Conservation (phyloP, 92 coral and sea anemone species). For the Chrysogorgia sp. region DNA sequence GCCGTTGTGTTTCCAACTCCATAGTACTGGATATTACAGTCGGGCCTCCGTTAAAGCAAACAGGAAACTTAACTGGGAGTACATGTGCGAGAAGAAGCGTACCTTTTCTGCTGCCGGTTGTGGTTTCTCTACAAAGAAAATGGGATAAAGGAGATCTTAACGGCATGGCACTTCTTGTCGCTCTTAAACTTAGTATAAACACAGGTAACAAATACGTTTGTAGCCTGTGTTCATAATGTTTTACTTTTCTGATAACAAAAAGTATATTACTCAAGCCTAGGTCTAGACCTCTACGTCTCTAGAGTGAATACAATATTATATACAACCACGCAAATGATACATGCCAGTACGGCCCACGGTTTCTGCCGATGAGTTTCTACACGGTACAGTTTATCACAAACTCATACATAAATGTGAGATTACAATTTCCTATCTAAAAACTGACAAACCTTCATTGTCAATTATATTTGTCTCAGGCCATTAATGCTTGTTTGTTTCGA, state of each 20-base stretch:
- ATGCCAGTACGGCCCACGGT: too few relatives aligned
- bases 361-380: neutral
- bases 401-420: neutral
- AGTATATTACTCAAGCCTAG: too few relatives aligned
- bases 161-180: neutral
- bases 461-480: neutral
- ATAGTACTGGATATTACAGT: neutral
- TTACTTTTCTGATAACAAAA: too few relatives aligned
- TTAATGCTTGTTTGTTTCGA: conserved; percentile 29
- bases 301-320: neutral
- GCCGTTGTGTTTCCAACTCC: neutral
- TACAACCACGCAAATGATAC: conserved; percentile 32
- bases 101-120: conserved; percentile 31
- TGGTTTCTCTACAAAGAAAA: conserved; percentile 26
- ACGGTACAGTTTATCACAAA: neutral
- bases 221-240: too few relatives aligned
- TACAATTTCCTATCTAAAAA: neutral
- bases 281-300: too few relatives aligned
- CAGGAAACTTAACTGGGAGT: neutral
- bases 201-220: too few relatives aligned
- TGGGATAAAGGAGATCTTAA: neutral
- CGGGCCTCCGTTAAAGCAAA: neutral
- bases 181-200: neutral
- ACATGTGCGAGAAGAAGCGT: neutral
- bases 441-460: neutral